Conservation (phyloP, 2,888 invertebrate genomes). For the Tethea ocularis region DNA sequence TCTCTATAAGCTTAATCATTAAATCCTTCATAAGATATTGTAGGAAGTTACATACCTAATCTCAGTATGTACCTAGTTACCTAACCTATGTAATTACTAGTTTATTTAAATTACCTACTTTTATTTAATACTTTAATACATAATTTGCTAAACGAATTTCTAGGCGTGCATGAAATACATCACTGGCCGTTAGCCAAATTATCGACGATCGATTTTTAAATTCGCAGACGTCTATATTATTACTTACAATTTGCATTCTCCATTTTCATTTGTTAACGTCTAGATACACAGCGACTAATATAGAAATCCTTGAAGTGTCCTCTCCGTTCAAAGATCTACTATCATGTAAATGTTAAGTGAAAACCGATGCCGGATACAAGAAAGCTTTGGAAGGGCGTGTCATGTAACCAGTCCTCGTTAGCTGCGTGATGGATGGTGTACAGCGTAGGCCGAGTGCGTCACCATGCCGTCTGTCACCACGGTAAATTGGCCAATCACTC, state of each 20-base stretch:
- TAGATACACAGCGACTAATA: background rate
- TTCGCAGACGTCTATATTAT: background rate
- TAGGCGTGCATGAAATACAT: background rate
- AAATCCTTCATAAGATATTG: no score
- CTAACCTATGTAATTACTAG: no score
- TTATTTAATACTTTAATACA: no score
- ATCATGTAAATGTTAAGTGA: slow-evolving; percentile 36
- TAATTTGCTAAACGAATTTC: background rate
- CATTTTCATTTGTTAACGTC: background rate
- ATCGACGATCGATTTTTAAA: background rate
- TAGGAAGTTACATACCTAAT: no score
- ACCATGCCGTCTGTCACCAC: slow-evolving; percentile 37
- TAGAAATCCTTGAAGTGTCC: background rate
- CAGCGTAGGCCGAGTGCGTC: slow-evolving; percentile 28
- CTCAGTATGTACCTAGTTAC: no score
- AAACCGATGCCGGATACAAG: slow-evolving; percentile 56
- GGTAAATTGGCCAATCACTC: slow-evolving; percentile 47
- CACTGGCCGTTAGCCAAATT: background rate
- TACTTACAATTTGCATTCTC: background rate
- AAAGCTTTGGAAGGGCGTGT: slow-evolving; percentile 48
- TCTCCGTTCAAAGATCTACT: background rate
- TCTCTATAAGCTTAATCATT: no score
- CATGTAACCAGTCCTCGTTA: slow-evolving; percentile 65
- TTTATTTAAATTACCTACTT: no score
- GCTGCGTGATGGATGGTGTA: slow-evolving; percentile 53